Evolutionary conservation across 2,113 vertebrate species (phyloP), one percentile per base, ranked within the genome.

Genomic region (Acrocephalus kingi): DNA sequence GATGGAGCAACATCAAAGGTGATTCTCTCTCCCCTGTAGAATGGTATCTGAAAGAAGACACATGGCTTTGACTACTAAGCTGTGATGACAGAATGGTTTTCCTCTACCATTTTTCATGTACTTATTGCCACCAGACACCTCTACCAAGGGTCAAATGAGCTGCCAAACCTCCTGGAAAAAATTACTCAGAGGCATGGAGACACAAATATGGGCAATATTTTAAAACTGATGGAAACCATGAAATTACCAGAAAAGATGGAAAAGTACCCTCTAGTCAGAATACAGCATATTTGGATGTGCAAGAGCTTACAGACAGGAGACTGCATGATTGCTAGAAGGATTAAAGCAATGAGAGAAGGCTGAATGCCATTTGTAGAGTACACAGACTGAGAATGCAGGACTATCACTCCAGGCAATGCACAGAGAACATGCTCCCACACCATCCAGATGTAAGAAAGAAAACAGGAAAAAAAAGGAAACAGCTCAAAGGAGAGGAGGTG

Each of bases 1-100:
- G 99, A 99, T 7, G 99, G 99, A 25, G 99, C 99, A 11, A 99
- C 99, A 6, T 99, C 99, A 94, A 99, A 99, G 4, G 99, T 99
- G 95, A 99, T 99, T 94, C 99, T 98, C 90, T 99, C 99, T 33
- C 99, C 99, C 69, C 99, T 97, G 95, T 99, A 99, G 97, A 99
- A 99, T 0, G 99, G 99, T 69, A 99, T 97, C 99, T 99, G 94
- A 46, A 97, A 98, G 67, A 81, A 86, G 27, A 91, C 22, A 87
- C 49, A 45, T 13, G 1, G 2, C n/a, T 72, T 67, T 89, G 25
- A 58, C 39, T 88, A 35, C 54, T 31, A 28, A 69, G 52, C 75
- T 83, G 59, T 7, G 33, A 39, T 0, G 10, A 83, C 41, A 76
- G 22, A 69, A 87, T 10, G 4, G 22, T 56, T 82, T 67, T 71